These are phyloP conservation scores for Microcebus ravelobensis DNA, from an alignment of 2,113 vertebrate genomes.

Conservation along the genomic window DNA sequence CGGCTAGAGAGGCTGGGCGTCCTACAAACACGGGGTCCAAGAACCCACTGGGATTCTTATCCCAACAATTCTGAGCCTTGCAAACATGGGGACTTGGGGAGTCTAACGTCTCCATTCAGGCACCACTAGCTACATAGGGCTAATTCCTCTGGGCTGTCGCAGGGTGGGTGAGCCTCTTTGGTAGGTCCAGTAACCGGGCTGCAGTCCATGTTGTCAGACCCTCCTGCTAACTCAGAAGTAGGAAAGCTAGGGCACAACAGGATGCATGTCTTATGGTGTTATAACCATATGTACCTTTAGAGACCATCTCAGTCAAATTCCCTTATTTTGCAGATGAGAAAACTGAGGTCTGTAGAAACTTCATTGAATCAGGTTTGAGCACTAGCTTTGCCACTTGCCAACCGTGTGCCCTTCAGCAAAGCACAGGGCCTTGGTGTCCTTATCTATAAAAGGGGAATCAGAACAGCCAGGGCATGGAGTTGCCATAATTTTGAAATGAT, in stretches of 20 bases:
- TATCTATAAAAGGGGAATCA: background rate
- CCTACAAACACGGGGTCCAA: background rate
- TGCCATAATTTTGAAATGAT: background rate
- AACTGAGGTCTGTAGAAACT: background rate
- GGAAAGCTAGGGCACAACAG: background rate
- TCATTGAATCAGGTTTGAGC: background rate
- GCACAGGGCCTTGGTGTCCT: background rate
- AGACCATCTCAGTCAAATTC: background rate
- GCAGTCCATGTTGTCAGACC: background rate
- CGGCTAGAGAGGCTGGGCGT: background rate
- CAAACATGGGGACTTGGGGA: background rate
- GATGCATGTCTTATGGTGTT: fast-evolving
- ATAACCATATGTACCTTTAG: background rate
- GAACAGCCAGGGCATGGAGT: background rate
- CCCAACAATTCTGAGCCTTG: background rate
- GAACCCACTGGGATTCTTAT: background rate
- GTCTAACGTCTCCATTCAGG: background rate
- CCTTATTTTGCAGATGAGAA: background rate
- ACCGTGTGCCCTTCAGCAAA: background rate
- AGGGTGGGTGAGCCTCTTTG: background rate
- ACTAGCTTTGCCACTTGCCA: background rate
- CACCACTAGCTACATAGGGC: fast-evolving
- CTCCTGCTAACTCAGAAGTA: background rate
- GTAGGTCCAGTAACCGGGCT: too few relatives aligned
- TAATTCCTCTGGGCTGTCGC: background rate